Percentiles rank a stretch among this genome's conserved stretches.
These are phyloP conservation scores for Redunca redunca DNA, from an alignment of 2,113 vertebrate species.

Conservation along the genomic window DNA sequence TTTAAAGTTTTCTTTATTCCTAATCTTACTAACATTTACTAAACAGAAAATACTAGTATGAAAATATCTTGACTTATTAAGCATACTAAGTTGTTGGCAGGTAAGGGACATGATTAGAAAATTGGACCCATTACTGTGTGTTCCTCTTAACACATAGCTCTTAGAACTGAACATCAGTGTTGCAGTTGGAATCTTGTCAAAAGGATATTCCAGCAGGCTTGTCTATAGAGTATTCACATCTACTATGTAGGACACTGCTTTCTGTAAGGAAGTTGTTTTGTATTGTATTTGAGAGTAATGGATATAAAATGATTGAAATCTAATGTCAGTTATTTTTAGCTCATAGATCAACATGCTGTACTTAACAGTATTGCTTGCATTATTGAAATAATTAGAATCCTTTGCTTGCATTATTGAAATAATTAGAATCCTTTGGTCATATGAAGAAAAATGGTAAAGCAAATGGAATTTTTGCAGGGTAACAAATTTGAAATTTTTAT, in stretches of 20 bases:
- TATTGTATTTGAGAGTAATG: background rate
- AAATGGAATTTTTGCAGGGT: background rate
- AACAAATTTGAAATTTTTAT: background rate
- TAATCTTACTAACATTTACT: background rate
- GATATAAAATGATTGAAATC: background rate
- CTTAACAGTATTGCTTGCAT: background rate
- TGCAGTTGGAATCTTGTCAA: background rate
- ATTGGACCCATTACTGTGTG: background rate
- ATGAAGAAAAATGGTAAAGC: constrained; percentile 16
- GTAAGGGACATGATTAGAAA: background rate
- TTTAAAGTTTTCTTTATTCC: constrained; percentile 20
- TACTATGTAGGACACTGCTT: background rate
- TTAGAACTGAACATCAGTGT: background rate
- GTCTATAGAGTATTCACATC: background rate
- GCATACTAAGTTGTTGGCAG: background rate
- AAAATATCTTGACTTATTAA: constrained; percentile 5
- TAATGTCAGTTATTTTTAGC: background rate
- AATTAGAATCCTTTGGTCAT: background rate
- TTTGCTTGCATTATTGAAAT: background rate
- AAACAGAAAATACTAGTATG: background rate
- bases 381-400: constrained; percentile 16
- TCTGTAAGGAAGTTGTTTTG: background rate
- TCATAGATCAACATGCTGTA: background rate
- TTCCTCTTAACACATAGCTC: background rate
- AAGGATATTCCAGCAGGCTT: background rate